Evolutionary conservation across 2,888 invertebrate species (phyloP), one percentile per base, ranked within the genome.

Genomic region (Seira sanloemensis): DNA sequence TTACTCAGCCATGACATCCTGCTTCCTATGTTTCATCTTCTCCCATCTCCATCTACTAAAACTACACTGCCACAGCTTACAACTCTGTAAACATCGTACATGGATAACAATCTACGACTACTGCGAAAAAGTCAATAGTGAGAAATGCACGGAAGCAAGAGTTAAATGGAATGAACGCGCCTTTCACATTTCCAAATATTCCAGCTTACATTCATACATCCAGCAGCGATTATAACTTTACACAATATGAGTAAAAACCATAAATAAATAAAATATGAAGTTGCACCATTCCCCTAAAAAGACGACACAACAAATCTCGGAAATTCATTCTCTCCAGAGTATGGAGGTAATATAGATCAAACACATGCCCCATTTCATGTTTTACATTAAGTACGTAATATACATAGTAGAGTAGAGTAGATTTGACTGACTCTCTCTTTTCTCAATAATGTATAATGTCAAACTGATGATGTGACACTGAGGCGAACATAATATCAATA

Each of bases 1-100:
- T 85, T 84, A 84, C 86, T 88, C 86, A 85, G 81, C 84, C 86
- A 79, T 86, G 72, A 82, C 79, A 81, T 85, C 85, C 85, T 85
- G 81, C 81, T 81, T 81, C 81, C 81, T 81, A 81, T 74, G 74
- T 80, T 67, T 80, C 74, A 80, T 80, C 74, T 74, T 80, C 73
- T 27, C 50, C 58, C 79, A 74, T 58, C 50, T 66, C 46, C 58
- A 25, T 50, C 46, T 25, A 1, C 7, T 18, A 5, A 69, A n/a
- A n/a, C n/a, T n/a, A n/a, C n/a, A n/a, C n/a, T n/a, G n/a, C n/a
- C n/a, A n/a, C n/a, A n/a, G n/a, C n/a, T n/a, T n/a, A n/a, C n/a
- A n/a, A n/a, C n/a, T n/a, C n/a, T n/a, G n/a, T n/a, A n/a, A n/a
- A n/a, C n/a, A n/a, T n/a, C n/a, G n/a, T n/a, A n/a, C n/a, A n/a